Evolutionary conservation across 2,113 vertebrate species (phyloP).

Genomic region (Thryonomys swinderianus): DNA sequence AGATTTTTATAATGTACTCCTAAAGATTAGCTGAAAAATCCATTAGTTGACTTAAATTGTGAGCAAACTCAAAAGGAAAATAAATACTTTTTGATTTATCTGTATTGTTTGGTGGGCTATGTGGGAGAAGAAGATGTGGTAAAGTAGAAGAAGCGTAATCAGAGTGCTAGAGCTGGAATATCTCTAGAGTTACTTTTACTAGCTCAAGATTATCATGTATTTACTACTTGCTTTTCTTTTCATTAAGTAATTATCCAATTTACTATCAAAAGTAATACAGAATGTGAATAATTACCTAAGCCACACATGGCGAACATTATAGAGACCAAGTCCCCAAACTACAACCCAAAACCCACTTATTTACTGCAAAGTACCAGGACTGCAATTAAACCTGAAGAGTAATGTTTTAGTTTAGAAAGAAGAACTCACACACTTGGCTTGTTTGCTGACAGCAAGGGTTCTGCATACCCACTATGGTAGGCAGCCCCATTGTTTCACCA

Average conservation of each 20-base stretch:
- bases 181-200: neutral
- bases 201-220: neutral
- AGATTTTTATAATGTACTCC: neutral
- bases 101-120: neutral
- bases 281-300: neutral
- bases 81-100: neutral
- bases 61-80: slow-evolving; percentile 9
- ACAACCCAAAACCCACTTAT: neutral
- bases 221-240: neutral
- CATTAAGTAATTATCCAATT: neutral
- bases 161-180: neutral
- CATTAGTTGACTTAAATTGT: slow-evolving; percentile 22
- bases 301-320: neutral
- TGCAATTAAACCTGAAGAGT: neutral
- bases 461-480: neutral
- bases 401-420: neutral
- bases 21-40: slow-evolving; percentile 18
- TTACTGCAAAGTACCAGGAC: neutral
- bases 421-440: neutral
- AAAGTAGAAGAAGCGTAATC: neutral
- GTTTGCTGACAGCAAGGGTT: neutral
- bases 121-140: neutral
- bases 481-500: neutral
- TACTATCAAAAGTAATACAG: neutral
- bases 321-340: neutral